Conservation (phyloP, 2,797 vertebrate genomes). For the Micromesistius poutassou region DNA sequence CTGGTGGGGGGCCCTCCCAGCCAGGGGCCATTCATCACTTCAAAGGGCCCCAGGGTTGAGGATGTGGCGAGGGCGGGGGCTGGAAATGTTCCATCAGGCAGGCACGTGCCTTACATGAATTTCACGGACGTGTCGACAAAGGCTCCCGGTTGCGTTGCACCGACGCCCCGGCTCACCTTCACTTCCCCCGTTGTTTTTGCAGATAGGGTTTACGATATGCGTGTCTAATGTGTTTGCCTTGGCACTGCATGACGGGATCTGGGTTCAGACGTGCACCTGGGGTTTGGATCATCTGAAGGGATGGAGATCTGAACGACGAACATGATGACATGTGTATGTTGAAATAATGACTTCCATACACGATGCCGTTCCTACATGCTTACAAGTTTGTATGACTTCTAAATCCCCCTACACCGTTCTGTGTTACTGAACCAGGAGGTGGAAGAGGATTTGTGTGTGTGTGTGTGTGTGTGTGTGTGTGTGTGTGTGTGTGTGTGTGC, state of each 20-base stretch:
- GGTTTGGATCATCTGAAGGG: background rate
- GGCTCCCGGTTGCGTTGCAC: background rate
- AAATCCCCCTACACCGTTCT: background rate
- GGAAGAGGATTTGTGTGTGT: conserved; percentile 11
- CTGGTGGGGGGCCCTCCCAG: conserved; percentile 40
- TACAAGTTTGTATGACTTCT: too few relatives aligned
- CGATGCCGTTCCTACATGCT: background rate
- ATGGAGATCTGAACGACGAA: background rate
- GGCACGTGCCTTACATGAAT: conserved; percentile 37
- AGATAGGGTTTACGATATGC: background rate
- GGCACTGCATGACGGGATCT: background rate
- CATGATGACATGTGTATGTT: background rate
- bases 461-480: conserved; percentile 13
- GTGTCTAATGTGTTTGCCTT: background rate
- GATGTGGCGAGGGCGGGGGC: conserved; percentile 35
- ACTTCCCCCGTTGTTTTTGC: background rate
- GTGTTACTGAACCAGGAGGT: background rate
- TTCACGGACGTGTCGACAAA: background rate
- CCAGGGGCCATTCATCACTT: conserved; percentile 58
- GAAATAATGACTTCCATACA: background rate
- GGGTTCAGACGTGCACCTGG: background rate
- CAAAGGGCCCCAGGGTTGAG: conserved; percentile 48
- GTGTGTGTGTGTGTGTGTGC: conserved; percentile 16
- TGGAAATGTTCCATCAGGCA: conserved; percentile 50
- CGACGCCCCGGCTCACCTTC: background rate